Conservation (phyloP, 2,797 vertebrate genomes). For the Euthynnus affinis region DNA sequence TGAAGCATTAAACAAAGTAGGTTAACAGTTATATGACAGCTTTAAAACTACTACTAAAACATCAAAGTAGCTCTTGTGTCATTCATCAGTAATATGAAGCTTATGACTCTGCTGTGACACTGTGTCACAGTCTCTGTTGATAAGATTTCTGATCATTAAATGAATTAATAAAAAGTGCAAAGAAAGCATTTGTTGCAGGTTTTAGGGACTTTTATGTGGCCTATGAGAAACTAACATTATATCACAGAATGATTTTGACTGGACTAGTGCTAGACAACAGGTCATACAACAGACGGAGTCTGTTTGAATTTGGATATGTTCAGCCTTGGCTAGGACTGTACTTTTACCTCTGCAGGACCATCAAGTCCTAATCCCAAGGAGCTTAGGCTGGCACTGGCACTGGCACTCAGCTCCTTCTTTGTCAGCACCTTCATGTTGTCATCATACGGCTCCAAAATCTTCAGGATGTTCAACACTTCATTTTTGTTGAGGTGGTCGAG, state of each 20-base stretch:
- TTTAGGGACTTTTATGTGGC: neutral
- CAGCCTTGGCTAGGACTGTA: neutral
- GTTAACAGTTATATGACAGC: neutral
- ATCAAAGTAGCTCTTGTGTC: neutral
- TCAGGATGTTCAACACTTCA: constrained; percentile 80
- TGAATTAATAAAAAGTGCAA: neutral
- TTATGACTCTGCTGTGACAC: neutral
- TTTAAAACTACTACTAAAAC: neutral
- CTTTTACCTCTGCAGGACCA: constrained; percentile 56
- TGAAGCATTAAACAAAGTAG: constrained; percentile 18
- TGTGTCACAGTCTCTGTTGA: neutral
- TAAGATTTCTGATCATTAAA: neutral
- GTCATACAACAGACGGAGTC: neutral
- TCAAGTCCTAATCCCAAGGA: constrained; percentile 53
- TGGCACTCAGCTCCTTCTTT: constrained; percentile 68
- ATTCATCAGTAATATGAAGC: neutral
- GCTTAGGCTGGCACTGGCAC: constrained; percentile 39
- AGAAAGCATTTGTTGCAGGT: neutral
- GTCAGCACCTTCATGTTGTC: constrained; percentile 84
- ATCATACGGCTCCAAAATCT: constrained; percentile 82
- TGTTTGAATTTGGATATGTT: no score
- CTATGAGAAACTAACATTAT: neutral
- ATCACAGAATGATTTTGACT: neutral
- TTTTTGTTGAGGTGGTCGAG: constrained; percentile 82
- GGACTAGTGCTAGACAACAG: neutral